Conservation (phyloP, 2,797 vertebrate species). For the Pyrocephalus nanus region DNA sequence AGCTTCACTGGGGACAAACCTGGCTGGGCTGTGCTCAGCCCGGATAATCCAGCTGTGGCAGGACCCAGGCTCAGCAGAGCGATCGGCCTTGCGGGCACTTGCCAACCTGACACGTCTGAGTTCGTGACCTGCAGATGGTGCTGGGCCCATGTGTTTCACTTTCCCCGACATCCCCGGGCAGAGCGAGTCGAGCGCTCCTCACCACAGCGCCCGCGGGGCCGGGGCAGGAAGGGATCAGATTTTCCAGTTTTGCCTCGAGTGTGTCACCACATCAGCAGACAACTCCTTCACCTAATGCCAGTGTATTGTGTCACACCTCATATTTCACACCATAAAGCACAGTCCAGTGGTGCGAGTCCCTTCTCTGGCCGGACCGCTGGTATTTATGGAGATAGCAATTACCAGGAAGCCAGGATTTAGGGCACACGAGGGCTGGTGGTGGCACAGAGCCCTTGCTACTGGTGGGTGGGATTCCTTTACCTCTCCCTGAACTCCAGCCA, state of each 20-base stretch:
- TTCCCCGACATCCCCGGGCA: not conserved
- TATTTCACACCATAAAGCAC: constrained; percentile 53
- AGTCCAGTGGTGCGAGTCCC: not conserved
- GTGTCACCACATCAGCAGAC: constrained; percentile 68
- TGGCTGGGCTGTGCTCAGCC: not conserved
- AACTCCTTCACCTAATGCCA: constrained; percentile 64
- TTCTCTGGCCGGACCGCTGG: not conserved
- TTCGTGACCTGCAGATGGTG: constrained; percentile 26
- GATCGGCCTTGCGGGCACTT: not conserved
- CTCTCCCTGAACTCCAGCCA: constrained; percentile 55
- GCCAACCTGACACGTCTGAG: not conserved
- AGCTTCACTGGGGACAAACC: not conserved
- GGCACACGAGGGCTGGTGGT: constrained; percentile 2
- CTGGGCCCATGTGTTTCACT: not conserved
- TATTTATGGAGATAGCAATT: constrained; percentile 55
- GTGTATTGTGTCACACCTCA: constrained; percentile 52
- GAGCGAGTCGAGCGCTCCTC: not conserved
- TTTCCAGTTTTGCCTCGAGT: constrained; percentile 54
- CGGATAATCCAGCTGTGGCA: not conserved
- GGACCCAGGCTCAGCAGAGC: not conserved
- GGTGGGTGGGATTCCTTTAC: constrained; percentile 62
- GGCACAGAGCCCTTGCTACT: constrained; percentile 42
- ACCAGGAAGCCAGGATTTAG: constrained; percentile 29
- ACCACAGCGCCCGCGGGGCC: not conserved
- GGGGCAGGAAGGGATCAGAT: constrained; percentile 37